Base-by-base conservation (phyloP, 2,888 invertebrate species). In the Unio delphinus region DNA sequence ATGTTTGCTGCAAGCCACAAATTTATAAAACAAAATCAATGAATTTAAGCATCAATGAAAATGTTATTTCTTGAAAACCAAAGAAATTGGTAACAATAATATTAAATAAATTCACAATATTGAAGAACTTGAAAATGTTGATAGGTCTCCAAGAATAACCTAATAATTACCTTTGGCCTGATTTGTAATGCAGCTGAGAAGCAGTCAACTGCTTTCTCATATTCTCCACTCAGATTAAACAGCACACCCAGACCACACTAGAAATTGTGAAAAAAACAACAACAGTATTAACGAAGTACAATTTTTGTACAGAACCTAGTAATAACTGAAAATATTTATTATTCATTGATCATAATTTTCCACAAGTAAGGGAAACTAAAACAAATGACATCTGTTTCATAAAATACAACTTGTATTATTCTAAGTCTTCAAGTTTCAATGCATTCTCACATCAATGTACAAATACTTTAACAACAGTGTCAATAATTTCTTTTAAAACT, bases 151-250 rank as follows among this genome's bases (percentile, higher is more conserved):
- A n/a, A 6, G n/a, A 26, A 30, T 11, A 0, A 45, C 45, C 45
- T 11, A 45, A 61, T 55, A 89, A 90, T 91, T 90, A 94, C 94
- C 83, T 94, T 91, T n/a, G 94, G 94, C 84, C 93, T 92, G 20
- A 95, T 94, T 90, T 95, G 94, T 20, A 99, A 91, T 0, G 98
- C 98, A 59, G 97, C 93, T 84, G 93, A 93, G 89, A 99, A 98
- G 90, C 98, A 99, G 91, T 99, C 99, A 1, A 95, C 95, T 20
- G 99, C 99, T 91, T 98, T 97, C 82, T 96, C 95, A 90, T 95
- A 98, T 88, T 99, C 98, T 30, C 95, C 95, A 59, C 95, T 95
- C 59, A 99, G 92, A 91, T 98, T 98, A 87, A 98, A 98, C 57
- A 99, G 92, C 23, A 99, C 96, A 4, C 98, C 98, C 23, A 99